Percentiles rank a stretch among this genome's conserved stretches.
phyloP scores from a whole-genome alignment of 2,888 invertebrate species.

The Thera britannica region DNA sequence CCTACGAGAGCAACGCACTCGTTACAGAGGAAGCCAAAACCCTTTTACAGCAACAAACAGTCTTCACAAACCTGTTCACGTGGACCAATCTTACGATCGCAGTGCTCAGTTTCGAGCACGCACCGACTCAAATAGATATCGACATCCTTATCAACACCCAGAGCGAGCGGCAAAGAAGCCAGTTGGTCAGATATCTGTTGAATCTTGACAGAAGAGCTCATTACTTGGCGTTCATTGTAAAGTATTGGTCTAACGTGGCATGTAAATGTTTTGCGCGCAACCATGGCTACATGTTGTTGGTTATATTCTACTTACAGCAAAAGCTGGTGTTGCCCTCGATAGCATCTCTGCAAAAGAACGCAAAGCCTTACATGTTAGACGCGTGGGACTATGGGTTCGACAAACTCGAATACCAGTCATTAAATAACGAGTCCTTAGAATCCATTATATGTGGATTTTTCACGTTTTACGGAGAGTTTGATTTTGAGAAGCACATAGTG shows the following conservation, averaged over 20 bases:
- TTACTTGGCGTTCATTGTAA: conserved; percentile 37
- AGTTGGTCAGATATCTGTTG: neutral
- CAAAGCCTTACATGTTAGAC: neutral
- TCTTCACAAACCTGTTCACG: neutral
- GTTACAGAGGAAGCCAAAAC: neutral
- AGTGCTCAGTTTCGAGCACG: conserved; percentile 3
- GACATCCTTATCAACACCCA: neutral
- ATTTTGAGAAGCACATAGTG: conserved; percentile 24
- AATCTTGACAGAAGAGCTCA: neutral
- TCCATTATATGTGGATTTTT: conserved; percentile 51
- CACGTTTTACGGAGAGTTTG: conserved; percentile 50
- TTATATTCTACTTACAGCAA: conserved; percentile 48
- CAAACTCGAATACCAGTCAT: neutral
- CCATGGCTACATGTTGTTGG: conserved; percentile 32
- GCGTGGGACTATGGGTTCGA: conserved; percentile 26
- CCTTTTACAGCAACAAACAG: neutral
- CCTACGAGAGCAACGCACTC: neutral
- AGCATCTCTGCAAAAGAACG: conserved; percentile 17
- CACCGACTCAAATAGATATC: neutral
- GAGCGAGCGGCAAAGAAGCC: neutral
- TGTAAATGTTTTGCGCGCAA: conserved; percentile 10
- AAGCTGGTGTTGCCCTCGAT: conserved; percentile 27
- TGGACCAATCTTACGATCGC: conserved; percentile 4
- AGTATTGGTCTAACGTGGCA: conserved; percentile 36
- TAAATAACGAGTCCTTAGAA: conserved; percentile 5